phyloP scores from a whole-genome alignment of 2,888 invertebrate species.

The Tubulanus polymorphus region DNA sequence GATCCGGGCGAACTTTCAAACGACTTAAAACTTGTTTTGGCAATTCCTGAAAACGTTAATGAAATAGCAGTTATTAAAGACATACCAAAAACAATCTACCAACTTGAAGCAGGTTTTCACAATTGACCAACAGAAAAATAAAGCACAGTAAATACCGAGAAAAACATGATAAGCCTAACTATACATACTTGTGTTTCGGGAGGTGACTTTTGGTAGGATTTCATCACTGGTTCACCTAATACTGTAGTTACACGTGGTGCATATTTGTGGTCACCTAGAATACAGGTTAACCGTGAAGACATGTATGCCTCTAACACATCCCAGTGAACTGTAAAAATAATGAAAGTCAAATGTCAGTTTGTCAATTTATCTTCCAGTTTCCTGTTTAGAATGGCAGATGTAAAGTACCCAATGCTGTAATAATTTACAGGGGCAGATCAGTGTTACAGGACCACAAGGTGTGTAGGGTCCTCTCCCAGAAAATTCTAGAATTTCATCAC shows the following conservation, averaged over 20 bases:
- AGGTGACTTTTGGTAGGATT: not conserved
- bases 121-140: no score
- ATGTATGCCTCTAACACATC: not conserved
- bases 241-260: not conserved
- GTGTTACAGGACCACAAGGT: not conserved
- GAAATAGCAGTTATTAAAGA: no score
- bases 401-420: no score
- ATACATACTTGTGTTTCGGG: not conserved
- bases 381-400: no score
- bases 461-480: not conserved
- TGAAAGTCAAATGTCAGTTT: not conserved
- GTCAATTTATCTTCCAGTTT: not conserved
- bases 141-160: no score
- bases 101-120: no score
- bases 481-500: not conserved
- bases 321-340: not conserved
- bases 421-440: not conserved
- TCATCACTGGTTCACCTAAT: not conserved
- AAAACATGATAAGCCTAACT: no score
- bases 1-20: no score
- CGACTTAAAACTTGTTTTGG: no score
- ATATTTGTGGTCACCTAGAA: not conserved
- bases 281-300: not conserved
- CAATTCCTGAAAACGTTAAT: not conserved
- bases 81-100: no score